These are phyloP conservation scores for Achroia grisella DNA, from an alignment of 1,140 invertebrate genomes.

Conservation along the genomic window DNA sequence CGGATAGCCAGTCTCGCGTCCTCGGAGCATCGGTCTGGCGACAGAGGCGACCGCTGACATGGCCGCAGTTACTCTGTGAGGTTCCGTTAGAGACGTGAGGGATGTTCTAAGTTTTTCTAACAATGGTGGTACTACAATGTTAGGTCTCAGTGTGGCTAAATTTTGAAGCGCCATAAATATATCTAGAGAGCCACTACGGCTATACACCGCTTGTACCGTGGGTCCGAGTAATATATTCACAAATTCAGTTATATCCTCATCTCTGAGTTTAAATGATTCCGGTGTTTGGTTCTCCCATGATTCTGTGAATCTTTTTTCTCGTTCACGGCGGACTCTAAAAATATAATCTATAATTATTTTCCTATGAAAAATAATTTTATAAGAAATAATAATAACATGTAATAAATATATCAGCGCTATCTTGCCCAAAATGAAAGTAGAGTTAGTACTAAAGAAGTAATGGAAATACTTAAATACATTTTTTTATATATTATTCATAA, in stretches of 20 bases:
- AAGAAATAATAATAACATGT: too few species aligned
- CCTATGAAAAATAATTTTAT: too few species aligned
- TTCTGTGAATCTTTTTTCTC: conserved; percentile 41
- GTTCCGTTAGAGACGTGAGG: conserved; percentile 90
- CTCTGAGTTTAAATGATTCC: conserved; percentile 81
- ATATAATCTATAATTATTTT: background rate
- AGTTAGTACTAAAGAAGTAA: too few species aligned
- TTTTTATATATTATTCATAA: too few species aligned
- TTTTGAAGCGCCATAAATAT: conserved; percentile 82
- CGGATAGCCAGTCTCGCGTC: conserved; percentile 77
- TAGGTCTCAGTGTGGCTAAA: conserved; percentile 86
- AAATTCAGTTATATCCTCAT: conserved; percentile 88
- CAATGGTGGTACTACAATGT: conserved; percentile 87
- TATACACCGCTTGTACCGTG: conserved; percentile 84
- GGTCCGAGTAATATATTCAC: conserved; percentile 83
- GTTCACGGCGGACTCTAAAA: conserved; percentile 62
- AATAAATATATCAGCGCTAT: too few species aligned
- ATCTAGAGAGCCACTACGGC: conserved; percentile 79
- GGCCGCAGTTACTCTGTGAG: conserved; percentile 87
- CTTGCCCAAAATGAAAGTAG: too few species aligned
- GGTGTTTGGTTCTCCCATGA: conserved; percentile 83
- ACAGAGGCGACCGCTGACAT: conserved; percentile 85
- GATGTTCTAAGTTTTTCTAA: conserved; percentile 86
- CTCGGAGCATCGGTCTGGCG: conserved; percentile 79
- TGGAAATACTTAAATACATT: too few species aligned